Percentiles rank a stretch among this genome's conserved stretches.
Evolutionary conservation across 1,140 invertebrate genomes (phyloP).

Genomic region (Drosophila repletoides): DNA sequence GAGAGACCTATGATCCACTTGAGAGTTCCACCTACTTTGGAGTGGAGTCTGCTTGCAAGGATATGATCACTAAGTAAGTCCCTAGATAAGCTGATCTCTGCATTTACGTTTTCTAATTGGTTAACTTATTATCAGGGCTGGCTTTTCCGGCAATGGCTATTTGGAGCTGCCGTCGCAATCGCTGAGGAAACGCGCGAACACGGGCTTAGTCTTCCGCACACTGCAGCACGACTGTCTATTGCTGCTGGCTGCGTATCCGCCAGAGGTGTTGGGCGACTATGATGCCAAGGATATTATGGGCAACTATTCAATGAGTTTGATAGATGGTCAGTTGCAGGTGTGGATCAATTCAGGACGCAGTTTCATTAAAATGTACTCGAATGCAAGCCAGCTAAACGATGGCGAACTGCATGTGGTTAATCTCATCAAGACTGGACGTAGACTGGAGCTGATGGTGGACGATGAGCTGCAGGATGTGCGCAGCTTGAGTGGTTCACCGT

Average conservation of each 20-base stretch:
- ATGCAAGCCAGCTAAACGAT: slow-evolving; percentile 85
- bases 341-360: slow-evolving; percentile 87
- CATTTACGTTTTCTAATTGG: not conserved
- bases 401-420: slow-evolving; percentile 86
- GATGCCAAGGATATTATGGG: slow-evolving; percentile 83
- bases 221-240: slow-evolving; percentile 88
- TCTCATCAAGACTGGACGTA: slow-evolving; percentile 83
- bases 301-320: slow-evolving; percentile 87
- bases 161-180: slow-evolving; percentile 88
- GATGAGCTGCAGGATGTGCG: slow-evolving; percentile 85
- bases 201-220: slow-evolving; percentile 92
- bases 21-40: slow-evolving; percentile 88
- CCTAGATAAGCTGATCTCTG: not conserved
- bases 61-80: slow-evolving; percentile 85
- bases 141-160: slow-evolving; percentile 91
- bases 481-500: slow-evolving; percentile 83
- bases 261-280: slow-evolving; percentile 83
- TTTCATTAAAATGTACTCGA: slow-evolving; percentile 85
- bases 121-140: slow-evolving; percentile 83
- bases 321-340: slow-evolving; percentile 86
- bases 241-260: slow-evolving; percentile 88
- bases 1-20: slow-evolving; percentile 84
- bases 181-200: slow-evolving; percentile 86
- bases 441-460: slow-evolving; percentile 87
- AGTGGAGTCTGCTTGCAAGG: slow-evolving; percentile 88